phyloP scores from a whole-genome alignment of 2,888 invertebrate genomes.

The Sacculina carcini region DNA sequence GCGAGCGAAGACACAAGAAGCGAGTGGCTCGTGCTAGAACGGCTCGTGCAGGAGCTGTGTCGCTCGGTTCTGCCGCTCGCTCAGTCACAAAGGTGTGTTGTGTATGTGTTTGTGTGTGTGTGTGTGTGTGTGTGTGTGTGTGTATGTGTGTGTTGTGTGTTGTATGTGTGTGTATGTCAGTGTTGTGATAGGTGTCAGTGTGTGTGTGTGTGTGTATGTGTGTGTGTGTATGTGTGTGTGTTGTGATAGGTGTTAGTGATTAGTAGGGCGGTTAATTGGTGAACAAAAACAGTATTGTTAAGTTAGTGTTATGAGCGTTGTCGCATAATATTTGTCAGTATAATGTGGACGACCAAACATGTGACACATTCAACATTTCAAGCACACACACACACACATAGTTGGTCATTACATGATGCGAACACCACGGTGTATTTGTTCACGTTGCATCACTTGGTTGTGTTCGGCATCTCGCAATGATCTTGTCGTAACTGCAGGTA shows the following conservation, averaged over 20 bases:
- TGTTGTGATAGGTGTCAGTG: background rate
- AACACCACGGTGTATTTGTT: too few species aligned
- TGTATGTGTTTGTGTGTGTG: too few species aligned
- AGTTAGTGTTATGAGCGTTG: background rate
- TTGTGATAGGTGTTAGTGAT: background rate
- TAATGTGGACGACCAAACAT: background rate
- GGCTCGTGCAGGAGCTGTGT: too few species aligned
- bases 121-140: slow-evolving; percentile 1
- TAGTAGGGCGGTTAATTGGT: background rate
- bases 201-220: background rate
- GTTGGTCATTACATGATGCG: too few species aligned
- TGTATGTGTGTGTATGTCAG: background rate
- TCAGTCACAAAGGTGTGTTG: too few species aligned
- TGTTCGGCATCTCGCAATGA: too few species aligned
- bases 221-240: slow-evolving; percentile 2
- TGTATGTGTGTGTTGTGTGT: background rate
- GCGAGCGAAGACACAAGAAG: slow-evolving; percentile 66
- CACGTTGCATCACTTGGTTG: too few species aligned
- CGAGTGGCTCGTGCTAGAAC: too few species aligned
- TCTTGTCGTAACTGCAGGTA: too few species aligned
- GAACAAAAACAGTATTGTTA: background rate
- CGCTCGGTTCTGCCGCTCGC: too few species aligned
- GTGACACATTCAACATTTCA: background rate
- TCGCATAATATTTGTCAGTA: background rate
- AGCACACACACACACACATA: background rate